Evolutionary conservation across 2,113 vertebrate genomes (phyloP).

Genomic region (Paralichthys olivaceus): DNA sequence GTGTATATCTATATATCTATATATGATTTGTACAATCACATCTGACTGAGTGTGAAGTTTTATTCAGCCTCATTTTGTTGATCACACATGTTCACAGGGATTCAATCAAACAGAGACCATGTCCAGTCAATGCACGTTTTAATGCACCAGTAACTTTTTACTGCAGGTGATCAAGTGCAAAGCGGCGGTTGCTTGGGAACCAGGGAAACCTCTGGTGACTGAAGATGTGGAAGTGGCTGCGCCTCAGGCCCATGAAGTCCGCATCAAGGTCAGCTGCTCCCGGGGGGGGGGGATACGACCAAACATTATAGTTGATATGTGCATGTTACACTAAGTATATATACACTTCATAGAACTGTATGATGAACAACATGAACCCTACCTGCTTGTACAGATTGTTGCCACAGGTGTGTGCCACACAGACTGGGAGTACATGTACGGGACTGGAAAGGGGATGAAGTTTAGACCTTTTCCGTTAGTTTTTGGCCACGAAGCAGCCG

Average conservation of each 20-base stretch:
- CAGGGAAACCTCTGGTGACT: slow-evolving; percentile 73
- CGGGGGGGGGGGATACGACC: too few relatives aligned
- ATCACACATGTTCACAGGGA: too few relatives aligned
- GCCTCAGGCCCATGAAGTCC: slow-evolving; percentile 82
- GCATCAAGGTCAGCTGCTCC: slow-evolving; percentile 77
- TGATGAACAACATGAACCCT: background rate
- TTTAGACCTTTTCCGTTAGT: slow-evolving; percentile 49
- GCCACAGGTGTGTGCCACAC: slow-evolving; percentile 60
- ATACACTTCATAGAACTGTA: too few relatives aligned
- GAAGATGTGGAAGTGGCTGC: slow-evolving; percentile 85
- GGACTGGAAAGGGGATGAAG: slow-evolving; percentile 47
- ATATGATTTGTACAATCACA: too few relatives aligned
- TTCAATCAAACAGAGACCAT: too few relatives aligned
- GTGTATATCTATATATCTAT: too few relatives aligned
- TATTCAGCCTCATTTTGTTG: too few relatives aligned
- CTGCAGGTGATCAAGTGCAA: slow-evolving; percentile 82
- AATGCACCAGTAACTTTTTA: too few relatives aligned
- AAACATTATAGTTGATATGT: too few relatives aligned
- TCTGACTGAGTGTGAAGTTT: too few relatives aligned
- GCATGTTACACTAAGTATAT: too few relatives aligned
- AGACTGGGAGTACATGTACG: slow-evolving; percentile 69
- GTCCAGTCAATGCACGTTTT: too few relatives aligned
- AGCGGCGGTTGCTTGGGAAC: slow-evolving; percentile 83
- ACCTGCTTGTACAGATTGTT: slow-evolving; percentile 31
- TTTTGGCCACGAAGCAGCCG: slow-evolving; percentile 66